phyloP scores from a whole-genome alignment of 2,113 vertebrate genomes.

The Dasyurus viverrinus region DNA sequence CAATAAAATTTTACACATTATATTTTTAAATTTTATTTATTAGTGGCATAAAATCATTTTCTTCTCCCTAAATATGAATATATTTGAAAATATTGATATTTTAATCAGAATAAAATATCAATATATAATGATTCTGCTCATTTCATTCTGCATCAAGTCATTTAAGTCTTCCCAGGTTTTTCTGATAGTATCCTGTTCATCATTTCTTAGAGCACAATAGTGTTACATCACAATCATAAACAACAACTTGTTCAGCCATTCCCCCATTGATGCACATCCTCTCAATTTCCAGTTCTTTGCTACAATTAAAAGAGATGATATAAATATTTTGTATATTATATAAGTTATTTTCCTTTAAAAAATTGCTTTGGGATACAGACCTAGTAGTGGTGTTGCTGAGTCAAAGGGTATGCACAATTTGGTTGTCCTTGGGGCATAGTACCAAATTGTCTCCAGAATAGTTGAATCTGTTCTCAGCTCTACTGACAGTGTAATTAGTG shows the following conservation, averaged over 20 bases:
- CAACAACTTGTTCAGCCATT: too few relatives aligned
- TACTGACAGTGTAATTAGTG: neutral
- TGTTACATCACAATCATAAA: too few relatives aligned
- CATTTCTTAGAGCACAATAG: neutral
- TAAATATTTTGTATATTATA: neutral
- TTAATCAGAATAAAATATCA: neutral
- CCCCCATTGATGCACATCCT: too few relatives aligned
- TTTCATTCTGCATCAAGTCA: neutral
- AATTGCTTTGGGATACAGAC: neutral
- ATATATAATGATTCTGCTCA: neutral
- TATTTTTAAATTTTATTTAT: neutral
- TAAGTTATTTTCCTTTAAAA: neutral
- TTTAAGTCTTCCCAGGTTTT: neutral
- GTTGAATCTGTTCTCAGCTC: neutral
- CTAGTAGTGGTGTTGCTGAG: too few relatives aligned
- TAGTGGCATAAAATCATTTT: neutral
- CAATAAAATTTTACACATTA: neutral
- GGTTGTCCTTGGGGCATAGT: too few relatives aligned
- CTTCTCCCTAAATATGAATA: neutral
- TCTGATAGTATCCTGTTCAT: neutral
- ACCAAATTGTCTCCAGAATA: neutral
- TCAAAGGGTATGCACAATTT: too few relatives aligned
- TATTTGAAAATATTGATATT: too few relatives aligned
- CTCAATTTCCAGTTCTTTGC: too few relatives aligned
- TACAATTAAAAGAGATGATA: too few relatives aligned